phyloP scores from a whole-genome alignment of 2,113 vertebrate genomes.

The Megaceryle torquata region DNA sequence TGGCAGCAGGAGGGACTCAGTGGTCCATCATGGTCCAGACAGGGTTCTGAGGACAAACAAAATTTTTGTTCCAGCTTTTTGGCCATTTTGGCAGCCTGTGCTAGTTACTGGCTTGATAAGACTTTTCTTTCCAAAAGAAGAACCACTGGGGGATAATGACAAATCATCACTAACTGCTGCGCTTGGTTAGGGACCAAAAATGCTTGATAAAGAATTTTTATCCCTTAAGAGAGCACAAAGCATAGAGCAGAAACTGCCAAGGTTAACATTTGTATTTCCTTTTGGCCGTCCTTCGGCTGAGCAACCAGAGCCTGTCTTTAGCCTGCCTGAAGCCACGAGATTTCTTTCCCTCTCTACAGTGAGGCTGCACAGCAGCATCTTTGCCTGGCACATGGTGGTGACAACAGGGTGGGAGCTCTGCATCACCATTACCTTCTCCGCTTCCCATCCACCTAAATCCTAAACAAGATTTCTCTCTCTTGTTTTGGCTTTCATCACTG shows the following conservation, averaged over 20 bases:
- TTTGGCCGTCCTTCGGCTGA: neutral
- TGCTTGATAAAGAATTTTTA: neutral
- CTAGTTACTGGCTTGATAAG: neutral
- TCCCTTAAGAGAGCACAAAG: neutral
- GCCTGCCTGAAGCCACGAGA: neutral
- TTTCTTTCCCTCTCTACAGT: neutral
- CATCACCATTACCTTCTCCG: neutral
- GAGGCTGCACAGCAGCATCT: neutral
- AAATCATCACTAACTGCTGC: accelerated
- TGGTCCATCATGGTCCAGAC: neutral
- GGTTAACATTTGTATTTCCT: neutral
- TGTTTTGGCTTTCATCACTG: neutral
- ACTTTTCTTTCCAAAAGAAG: neutral
- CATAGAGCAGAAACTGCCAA: accelerated
- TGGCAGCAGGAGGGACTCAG: neutral
- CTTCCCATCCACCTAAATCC: neutral
- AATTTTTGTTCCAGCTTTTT: neutral
- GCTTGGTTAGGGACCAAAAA: neutral
- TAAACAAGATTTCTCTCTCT: neutral
- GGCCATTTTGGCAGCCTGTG: neutral
- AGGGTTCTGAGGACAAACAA: neutral
- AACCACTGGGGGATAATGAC: neutral
- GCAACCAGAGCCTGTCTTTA: neutral
- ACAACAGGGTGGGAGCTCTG: accelerated
- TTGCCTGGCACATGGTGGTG: neutral